Evolutionary conservation across 2,113 vertebrate genomes (phyloP).

Genomic region (Setophaga coronata): DNA sequence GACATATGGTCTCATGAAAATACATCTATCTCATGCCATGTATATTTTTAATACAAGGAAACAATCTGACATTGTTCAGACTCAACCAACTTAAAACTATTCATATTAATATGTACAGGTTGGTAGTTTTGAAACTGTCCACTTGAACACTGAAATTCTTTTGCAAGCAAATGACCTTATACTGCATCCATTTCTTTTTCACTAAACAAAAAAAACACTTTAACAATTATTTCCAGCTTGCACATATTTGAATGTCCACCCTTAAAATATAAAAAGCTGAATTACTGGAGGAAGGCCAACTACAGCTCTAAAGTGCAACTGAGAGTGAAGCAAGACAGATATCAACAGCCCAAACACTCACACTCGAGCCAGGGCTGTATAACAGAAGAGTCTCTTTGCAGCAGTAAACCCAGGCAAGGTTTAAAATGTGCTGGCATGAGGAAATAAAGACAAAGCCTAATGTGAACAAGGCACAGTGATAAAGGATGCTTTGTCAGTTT

Average conservation of each 20-base stretch:
- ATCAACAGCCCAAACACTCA: background rate
- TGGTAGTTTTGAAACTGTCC: background rate
- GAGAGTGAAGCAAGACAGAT: background rate
- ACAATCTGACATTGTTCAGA: background rate
- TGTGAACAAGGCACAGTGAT: background rate
- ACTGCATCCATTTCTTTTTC: background rate
- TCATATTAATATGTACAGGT: background rate
- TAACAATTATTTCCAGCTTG: background rate
- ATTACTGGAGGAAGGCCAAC: background rate
- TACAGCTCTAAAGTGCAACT: background rate
- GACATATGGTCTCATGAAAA: slow-evolving; percentile 12
- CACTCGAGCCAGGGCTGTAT: background rate
- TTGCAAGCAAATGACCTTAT: background rate
- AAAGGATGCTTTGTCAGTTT: background rate
- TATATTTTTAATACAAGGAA: slow-evolving; percentile 10
- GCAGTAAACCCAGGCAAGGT: background rate
- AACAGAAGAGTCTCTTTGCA: background rate
- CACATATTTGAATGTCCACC: background rate
- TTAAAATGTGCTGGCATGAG: background rate
- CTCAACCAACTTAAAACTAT: background rate
- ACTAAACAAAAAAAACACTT: background rate
- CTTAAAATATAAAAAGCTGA: background rate
- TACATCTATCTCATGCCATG: background rate
- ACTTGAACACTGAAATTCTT: background rate
- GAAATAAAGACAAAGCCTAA: background rate